A percentile compares a stretch with the other conserved stretches of the same genome.
phyloP scores from a whole-genome alignment of 2,797 vertebrate species.

The Syngnathus rostellatus region DNA sequence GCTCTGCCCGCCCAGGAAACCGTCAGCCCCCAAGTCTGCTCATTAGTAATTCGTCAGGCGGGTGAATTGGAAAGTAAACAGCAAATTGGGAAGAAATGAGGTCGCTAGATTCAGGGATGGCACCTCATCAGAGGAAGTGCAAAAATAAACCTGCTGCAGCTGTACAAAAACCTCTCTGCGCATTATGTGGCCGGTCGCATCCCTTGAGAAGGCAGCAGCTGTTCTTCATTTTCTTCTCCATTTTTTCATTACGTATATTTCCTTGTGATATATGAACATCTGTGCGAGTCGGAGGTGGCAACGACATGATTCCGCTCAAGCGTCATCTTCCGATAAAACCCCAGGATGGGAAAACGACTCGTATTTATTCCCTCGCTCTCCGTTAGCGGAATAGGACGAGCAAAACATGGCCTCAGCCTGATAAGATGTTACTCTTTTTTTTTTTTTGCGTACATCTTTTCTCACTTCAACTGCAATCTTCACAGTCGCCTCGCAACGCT shows the following conservation, averaged over 20 bases:
- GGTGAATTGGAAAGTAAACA: conserved; percentile 51
- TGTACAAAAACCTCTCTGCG: conserved; percentile 52
- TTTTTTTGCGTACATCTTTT: conserved; percentile 42
- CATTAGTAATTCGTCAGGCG: conserved; percentile 35
- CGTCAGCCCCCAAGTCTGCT: conserved; percentile 19
- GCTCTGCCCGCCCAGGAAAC: conserved; percentile 26
- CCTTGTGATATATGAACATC: conserved; percentile 30
- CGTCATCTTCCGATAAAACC: conserved; percentile 40
- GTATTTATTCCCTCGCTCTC: conserved; percentile 28
- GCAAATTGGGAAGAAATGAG: conserved; percentile 51
- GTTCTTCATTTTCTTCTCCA: conserved; percentile 43
- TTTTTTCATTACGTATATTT: conserved; percentile 16
- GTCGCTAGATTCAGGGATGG: conserved; percentile 59
- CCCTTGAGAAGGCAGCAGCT: conserved; percentile 63
- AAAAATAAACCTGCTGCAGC: conserved; percentile 63
- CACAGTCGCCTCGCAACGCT: conserved; percentile 50
- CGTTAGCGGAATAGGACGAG: conserved; percentile 40
- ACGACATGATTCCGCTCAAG: conserved; percentile 30
- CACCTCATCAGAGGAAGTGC: conserved; percentile 43
- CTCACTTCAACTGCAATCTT: conserved; percentile 43
- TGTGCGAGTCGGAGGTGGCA: conserved; percentile 10
- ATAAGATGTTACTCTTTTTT: conserved; percentile 48
- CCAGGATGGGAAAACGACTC: conserved; percentile 5
- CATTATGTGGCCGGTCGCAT: conserved; percentile 48
- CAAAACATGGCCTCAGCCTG: conserved; percentile 49